Base-by-base conservation (phyloP, 2,797 vertebrate genomes). In the Pangasius mekongensis region DNA sequence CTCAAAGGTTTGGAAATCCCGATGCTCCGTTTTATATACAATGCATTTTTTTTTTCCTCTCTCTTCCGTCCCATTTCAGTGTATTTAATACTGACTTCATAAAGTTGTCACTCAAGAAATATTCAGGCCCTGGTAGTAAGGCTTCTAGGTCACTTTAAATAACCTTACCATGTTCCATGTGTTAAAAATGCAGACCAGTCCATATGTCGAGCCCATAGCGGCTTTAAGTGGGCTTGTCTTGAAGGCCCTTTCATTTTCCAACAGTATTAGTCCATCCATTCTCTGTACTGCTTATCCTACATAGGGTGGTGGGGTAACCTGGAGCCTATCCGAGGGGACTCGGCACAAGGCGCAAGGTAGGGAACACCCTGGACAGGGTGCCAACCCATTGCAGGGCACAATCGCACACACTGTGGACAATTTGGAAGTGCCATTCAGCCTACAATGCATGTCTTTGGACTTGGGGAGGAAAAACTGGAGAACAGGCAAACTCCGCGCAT, bases 21-120 rank as follows among this genome's bases (percentile, higher is more conserved):
- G 18, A 20, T 33, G 54, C 60, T 43, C 84, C 52, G 22, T 86
- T 89, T 85, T 87, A 86, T 87, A 86, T n/a, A 76, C 84, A 67
- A 62, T 71, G 47, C 82, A 83, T 66, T 83, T 73, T 87, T 86
- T 77, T 27, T 5, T 16, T 47, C 43, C 73, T 24, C 22, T 18
- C 8, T 18, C 22, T 43, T 62, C 33, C 8, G 22, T 43, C 8
- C 4, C 9, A 39, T 81, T 81, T 81, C 47, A 24, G 14, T 49
- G 27, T 1, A 16, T 69, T 69, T 13, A 60, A 39, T 33, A 67
- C 43, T 13, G 78, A 81, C 20, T 81, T 60, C 54, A 58, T 81
- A 13, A 62, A 83, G 58, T 64, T 62, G 80, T 43, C 33, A 52
- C 54, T 56, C 9, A 24, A 36, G 30, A 80, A 58, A 80, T 80